Evolutionary conservation across 1,140 invertebrate species (phyloP), one percentile per base, ranked within the genome.

Genomic region (Latrodectus geometricus): DNA sequence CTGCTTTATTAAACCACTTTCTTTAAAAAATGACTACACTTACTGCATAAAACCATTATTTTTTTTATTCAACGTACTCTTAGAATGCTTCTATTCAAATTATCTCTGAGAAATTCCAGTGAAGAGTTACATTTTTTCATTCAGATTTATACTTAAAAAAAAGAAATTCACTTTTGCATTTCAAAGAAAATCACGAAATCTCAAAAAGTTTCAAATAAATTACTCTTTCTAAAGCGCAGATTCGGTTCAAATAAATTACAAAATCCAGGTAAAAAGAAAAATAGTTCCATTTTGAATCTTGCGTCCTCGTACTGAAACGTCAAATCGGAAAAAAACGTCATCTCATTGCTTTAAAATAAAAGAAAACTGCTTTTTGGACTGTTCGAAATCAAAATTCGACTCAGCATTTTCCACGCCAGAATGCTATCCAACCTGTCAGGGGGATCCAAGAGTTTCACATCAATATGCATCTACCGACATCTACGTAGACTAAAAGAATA

Each of bases 291-390:
- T 61, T 54, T 8, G 61, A 15, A 78, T 35, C 54, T 73, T 68
- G 49, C 35, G 14, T 23, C 17, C 23, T 54, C 8, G 21, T 23
- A 23, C 14, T 15, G 20, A 17, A 11, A 20, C 61, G 52, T 21
- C 52, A 56, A 76, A 78, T 61, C 61, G 23, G 54, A 78, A 66
- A 66, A 66, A 54, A 78, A 78, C 56, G 76, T 78, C 76, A 61
- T 78, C 66, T 78, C 76, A 78, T 78, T 78, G 76, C 21, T 56
- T 78, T 78, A 78, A 78, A 78, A 78, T 54, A 78, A 78, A 78
- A 78, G 76, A 78, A 78, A 78, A 54, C 76, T 78, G 76, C 61
- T 78, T 66, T 17, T 68, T 78, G 52, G 76, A 78, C 76, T 78
- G 76, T 78, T 78, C 23, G 76, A 66, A 78, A 78, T 78, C 76